Percentiles rank a stretch among this genome's conserved stretches.
Evolutionary conservation across 2,113 vertebrate species (phyloP).

Genomic region (Scortum barcoo): DNA sequence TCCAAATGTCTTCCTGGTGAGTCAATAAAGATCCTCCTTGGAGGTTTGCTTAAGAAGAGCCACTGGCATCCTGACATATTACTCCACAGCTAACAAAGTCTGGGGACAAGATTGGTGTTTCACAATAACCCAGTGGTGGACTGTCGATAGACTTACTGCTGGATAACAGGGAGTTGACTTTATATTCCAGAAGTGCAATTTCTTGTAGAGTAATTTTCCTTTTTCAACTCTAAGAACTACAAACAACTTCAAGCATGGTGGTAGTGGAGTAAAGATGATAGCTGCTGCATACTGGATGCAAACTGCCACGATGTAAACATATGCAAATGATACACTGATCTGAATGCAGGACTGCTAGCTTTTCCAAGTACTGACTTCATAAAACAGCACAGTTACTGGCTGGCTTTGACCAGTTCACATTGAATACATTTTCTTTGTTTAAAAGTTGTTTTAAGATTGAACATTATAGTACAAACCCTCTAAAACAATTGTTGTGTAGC

Average conservation of each 20-base stretch:
- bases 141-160: conserved; percentile 35
- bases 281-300: neutral
- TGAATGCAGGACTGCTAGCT: neutral
- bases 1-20: conserved; percentile 44
- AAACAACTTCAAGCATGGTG: neutral
- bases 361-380: neutral
- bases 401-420: neutral
- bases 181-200: conserved; percentile 41
- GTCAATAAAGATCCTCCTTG: conserved; percentile 72
- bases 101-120: conserved; percentile 71
- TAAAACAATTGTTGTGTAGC: neutral
- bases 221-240: neutral
- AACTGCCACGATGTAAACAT: neutral
- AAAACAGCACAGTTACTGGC: neutral
- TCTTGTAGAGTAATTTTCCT: conserved; percentile 23
- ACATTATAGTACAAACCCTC: no score
- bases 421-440: neutral
- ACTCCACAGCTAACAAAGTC: conserved; percentile 63
- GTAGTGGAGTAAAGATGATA: neutral
- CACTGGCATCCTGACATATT: conserved; percentile 70
- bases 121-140: conserved; percentile 66
- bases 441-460: neutral
- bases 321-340: neutral
- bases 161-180: conserved; percentile 37
- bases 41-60: conserved; percentile 69